Evolutionary conservation across 2,888 invertebrate species (phyloP).

Genomic region (Cybosia mesomella): DNA sequence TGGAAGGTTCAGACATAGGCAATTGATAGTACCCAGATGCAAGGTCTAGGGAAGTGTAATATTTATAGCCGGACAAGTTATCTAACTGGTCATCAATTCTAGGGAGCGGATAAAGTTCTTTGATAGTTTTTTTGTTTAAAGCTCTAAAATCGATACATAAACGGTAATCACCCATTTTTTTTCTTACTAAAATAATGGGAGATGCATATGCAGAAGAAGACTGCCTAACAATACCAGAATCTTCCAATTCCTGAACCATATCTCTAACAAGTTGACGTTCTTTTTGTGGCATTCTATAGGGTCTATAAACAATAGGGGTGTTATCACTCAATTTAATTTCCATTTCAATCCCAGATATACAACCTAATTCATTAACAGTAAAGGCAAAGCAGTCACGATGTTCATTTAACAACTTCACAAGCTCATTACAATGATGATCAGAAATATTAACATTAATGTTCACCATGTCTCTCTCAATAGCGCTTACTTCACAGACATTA

Average conservation of each 20-base stretch:
- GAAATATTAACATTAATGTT: neutral
- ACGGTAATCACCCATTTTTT: neutral
- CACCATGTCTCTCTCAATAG: neutral
- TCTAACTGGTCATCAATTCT: neutral
- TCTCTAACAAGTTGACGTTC: neutral
- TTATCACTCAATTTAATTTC: neutral
- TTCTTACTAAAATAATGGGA: neutral
- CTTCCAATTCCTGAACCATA: neutral
- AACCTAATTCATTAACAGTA: neutral
- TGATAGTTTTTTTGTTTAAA: neutral
- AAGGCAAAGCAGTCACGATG: neutral
- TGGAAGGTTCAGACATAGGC: no score
- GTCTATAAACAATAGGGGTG: no score
- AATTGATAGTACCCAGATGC: no score
- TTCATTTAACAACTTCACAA: neutral
- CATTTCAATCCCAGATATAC: neutral
- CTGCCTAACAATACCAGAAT: neutral
- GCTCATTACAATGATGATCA: neutral
- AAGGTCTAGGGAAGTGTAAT: neutral
- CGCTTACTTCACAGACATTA: neutral
- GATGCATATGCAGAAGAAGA: neutral
- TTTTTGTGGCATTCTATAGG: neutral
- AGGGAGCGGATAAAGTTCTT: neutral
- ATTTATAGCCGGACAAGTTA: neutral
- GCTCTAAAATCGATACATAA: neutral